Percentiles rank a stretch among this genome's conserved stretches.
These are phyloP conservation scores for Xiphias gladius DNA, from an alignment of 2,113 vertebrate species.

Conservation along the genomic window DNA sequence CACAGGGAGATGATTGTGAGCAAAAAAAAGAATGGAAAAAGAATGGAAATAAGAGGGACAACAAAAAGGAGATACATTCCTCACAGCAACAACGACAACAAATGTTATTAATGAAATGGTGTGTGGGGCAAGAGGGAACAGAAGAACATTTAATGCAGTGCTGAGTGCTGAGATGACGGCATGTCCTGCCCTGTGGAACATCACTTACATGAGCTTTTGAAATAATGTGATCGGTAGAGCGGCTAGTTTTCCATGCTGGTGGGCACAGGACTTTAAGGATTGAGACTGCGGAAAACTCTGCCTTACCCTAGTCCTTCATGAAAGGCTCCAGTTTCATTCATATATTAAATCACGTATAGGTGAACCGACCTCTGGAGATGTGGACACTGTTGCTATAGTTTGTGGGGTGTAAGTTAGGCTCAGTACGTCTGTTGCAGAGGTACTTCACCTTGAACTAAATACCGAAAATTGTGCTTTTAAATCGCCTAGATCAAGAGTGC, in stretches of 20 bases:
- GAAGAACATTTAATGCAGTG: slow-evolving; percentile 18
- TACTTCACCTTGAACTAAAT: neutral
- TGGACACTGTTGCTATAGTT: neutral
- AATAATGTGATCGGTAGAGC: slow-evolving; percentile 26
- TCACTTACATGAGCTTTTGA: slow-evolving; percentile 25
- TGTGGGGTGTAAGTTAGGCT: neutral
- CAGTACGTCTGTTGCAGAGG: neutral
- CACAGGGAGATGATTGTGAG: neutral
- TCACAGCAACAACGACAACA: neutral
- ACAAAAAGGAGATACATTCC: slow-evolving; percentile 7
- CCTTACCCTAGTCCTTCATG: neutral
- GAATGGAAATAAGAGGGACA: neutral
- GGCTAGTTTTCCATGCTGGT: slow-evolving; percentile 3
- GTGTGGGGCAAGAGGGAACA: neutral
- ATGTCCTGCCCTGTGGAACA: slow-evolving; percentile 31
- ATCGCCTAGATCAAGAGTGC: neutral
- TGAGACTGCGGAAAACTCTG: neutral
- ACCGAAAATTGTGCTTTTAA: neutral
- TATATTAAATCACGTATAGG: neutral
- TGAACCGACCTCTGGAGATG: neutral
- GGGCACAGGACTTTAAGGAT: slow-evolving; percentile 10
- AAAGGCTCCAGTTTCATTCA: slow-evolving; percentile 10
- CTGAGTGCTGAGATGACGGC: slow-evolving; percentile 29
- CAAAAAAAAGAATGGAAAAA: too few species aligned
- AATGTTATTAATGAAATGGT: slow-evolving; percentile 40